Conservation (phyloP, 2,797 vertebrate genomes). For the Saguinus oedipus region DNA sequence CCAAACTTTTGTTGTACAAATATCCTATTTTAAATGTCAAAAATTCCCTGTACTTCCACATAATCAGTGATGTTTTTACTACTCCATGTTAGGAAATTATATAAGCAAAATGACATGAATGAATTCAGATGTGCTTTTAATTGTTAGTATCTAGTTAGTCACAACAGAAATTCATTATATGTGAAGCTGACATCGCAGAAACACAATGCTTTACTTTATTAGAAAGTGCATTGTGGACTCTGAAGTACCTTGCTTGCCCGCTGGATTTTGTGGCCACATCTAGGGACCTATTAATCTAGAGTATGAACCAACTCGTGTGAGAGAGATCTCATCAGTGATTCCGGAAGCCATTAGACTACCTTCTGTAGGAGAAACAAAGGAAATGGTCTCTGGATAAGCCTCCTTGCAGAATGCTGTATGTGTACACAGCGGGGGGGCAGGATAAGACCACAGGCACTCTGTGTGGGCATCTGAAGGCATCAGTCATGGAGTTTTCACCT, state of each 20-base stretch:
- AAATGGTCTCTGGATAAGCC: neutral
- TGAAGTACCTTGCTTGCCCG: neutral
- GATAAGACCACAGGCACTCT: neutral
- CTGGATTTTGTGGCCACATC: neutral
- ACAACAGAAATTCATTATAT: neutral
- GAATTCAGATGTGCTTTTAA: neutral
- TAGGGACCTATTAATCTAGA: slow-evolving; percentile 20
- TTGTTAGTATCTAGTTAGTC: neutral
- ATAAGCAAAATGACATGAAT: neutral
- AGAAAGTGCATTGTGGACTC: neutral
- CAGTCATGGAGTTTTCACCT: slow-evolving; percentile 64
- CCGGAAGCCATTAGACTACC: neutral
- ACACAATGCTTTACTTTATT: neutral
- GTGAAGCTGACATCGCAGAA: neutral
- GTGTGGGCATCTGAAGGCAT: slow-evolving; percentile 18
- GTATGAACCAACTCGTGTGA: neutral
- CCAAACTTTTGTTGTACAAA: neutral
- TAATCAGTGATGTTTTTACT: neutral
- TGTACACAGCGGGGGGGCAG: neutral
- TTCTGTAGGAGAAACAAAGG: slow-evolving; percentile 17
- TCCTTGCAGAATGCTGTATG: neutral
- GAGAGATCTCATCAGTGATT: neutral
- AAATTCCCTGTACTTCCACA: neutral
- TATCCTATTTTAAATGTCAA: neutral
- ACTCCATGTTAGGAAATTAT: neutral